Evolutionary conservation across 1,140 invertebrate species (phyloP), one percentile per base, ranked within the genome.

Genomic region (Orussus abietinus): DNA sequence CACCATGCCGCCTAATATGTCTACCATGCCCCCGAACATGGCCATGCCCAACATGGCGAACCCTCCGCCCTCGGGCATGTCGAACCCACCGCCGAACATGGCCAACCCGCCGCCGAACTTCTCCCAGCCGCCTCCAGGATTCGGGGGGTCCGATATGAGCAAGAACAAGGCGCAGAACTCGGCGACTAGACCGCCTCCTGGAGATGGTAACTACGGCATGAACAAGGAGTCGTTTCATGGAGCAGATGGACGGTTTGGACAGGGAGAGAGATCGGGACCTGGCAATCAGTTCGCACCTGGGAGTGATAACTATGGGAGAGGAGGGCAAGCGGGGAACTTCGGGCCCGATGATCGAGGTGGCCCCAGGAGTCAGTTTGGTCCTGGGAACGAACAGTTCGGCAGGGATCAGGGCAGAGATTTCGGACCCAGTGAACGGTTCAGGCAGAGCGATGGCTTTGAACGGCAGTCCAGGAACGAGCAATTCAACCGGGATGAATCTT

Each of bases 41-140:
- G n/a, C n/a, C n/a, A n/a, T n/a, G n/a, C n/a, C n/a, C n/a, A n/a
- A n/a, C n/a, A n/a, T n/a, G n/a, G n/a, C n/a, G n/a, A n/a, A n/a
- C n/a, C n/a, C n/a, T n/a, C 28, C 3, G 17, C n/a, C 26, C 13
- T 45, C 49, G 37, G 56, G 57, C 2, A 57, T 61, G 31, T 49
- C 55, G 0, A 53, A 54, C 20, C 53, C 59, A 11, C 56, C 63
- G 1, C 49, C 55, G 9, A 45, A 45, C 13, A 48, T 58, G 2
- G 29, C 7, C 45, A 40, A 31, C 41, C n/a, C n/a, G 22, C n/a
- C 37, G 1, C 5, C 33, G 6, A 56, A 53, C 34, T 54, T 48
- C 4, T 49, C 43, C 30, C 57, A 58, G 42, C 59, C 53, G 4
- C 53, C 60, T 21, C 53, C 52, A 21, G 48, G 49, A 22, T 55